Base-by-base conservation (phyloP, 2,888 invertebrate species). In the Choreutis nemorana region DNA sequence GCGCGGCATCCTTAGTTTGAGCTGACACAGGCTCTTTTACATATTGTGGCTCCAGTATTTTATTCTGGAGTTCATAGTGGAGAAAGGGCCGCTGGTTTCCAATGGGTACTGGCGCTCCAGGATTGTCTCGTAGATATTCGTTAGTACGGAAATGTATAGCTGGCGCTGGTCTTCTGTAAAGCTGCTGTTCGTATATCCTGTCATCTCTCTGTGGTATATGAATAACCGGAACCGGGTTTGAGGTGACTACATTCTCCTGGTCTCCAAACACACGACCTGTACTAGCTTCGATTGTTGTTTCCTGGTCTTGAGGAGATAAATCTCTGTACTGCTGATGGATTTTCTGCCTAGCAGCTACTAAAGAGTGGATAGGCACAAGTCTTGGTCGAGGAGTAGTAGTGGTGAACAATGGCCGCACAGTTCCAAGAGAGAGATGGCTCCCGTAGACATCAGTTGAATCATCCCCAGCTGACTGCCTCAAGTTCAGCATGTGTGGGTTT, bases 361-460 rank as follows among this genome's bases (percentile, higher is more conserved):
- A 45, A 0, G 79, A 68, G 21, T 78, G 80, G 31, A 81, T 64
- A 1, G 83, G 82, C 16, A 84, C 60, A 14, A 83, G 50, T 45
- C 84, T 68, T 1, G 86, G 79, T 13, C 85, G 68, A 9, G 68
- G 64, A 4, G 77, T 81, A 0, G 84, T 84, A 0, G 87, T 87
- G 0, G 87, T 87, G 42, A 87, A 87, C 9, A 88, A 55, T 0
- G 87, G 87, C 16, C 87, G 67, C 3, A 86, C 82, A 14, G 86
- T 82, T 32, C 82, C 83, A 10, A 83, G 83, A 0, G 85, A 84
- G 8, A 85, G 59, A 13, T 86, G 83, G 18, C 83, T 82, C 16
- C 86, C 87, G 39, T 87, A 89, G 1, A 88, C 85, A 44, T 87
- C 87, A 2, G 85, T 81, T 3, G 84, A 81, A 48, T 89, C 89